Evolutionary conservation across 2,888 invertebrate genomes (phyloP).

Genomic region (Junonia oenone): DNA sequence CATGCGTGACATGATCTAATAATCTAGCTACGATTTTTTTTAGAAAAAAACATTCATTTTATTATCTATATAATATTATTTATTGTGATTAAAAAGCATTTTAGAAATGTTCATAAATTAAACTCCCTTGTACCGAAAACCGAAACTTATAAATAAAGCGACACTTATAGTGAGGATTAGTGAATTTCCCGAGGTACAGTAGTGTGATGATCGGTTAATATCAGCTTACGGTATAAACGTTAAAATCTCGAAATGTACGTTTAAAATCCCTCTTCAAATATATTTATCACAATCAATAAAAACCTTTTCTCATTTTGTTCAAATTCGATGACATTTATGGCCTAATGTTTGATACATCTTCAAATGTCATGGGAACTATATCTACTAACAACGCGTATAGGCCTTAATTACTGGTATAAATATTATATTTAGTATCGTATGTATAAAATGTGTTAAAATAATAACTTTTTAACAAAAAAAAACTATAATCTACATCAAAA

Average conservation of each 20-base stretch:
- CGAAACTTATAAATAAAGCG: constrained; percentile 51
- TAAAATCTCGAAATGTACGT: constrained; percentile 37
- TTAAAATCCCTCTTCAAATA: constrained; percentile 29
- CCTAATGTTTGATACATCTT: constrained; percentile 17
- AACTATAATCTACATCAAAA: constrained; percentile 21
- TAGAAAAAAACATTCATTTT: constrained; percentile 45
- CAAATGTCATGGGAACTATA: constrained; percentile 28
- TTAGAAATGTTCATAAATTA: constrained; percentile 56
- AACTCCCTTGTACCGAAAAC: constrained; percentile 68
- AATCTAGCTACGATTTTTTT: constrained; percentile 52
- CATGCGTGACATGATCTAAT: constrained; percentile 50
- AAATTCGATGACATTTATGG: constrained; percentile 32
- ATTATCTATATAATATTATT: constrained; percentile 48
- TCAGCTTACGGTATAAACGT: constrained; percentile 30
- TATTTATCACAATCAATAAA: constrained; percentile 32
- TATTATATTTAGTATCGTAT: constrained; percentile 21
- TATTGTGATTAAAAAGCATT: constrained; percentile 67
- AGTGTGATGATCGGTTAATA: constrained; percentile 32
- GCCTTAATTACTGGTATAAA: constrained; percentile 24
- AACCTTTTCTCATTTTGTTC: constrained; percentile 33
- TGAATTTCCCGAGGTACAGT: constrained; percentile 30
- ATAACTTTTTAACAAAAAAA: constrained; percentile 22
- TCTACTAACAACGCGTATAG: constrained; percentile 27
- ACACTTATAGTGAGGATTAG: constrained; percentile 56
- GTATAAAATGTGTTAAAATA: constrained; percentile 26